Evolutionary conservation across 2,113 vertebrate species (phyloP).

Genomic region (Pelodiscus sinensis): DNA sequence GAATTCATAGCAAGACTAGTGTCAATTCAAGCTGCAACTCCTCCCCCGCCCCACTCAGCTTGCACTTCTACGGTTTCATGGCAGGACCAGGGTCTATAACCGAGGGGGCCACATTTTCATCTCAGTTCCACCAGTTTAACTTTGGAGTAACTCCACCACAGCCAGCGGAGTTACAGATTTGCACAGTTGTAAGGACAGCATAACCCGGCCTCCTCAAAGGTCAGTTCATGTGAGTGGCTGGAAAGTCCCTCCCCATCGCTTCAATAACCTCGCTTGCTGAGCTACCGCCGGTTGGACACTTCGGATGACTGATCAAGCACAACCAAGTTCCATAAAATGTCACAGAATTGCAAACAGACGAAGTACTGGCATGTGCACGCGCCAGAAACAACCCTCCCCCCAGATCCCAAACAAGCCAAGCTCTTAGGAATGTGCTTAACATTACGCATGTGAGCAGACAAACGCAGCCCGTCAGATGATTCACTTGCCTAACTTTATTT

Average conservation of each 20-base stretch:
- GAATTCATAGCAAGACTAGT: neutral
- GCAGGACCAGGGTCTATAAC: neutral
- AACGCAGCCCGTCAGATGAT: fast-evolving
- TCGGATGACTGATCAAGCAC: fast-evolving
- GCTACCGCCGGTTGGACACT: neutral
- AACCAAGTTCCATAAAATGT: fast-evolving
- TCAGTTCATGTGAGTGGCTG: slow-evolving; percentile 35
- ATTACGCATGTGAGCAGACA: neutral
- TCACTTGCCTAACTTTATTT: neutral
- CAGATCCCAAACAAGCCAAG: neutral
- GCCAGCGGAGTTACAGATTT: neutral
- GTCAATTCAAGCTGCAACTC: too few relatives aligned
- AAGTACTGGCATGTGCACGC: fast-evolving
- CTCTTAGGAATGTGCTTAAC: fast-evolving
- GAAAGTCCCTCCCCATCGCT: neutral
- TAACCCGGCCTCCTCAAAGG: slow-evolving; percentile 37
- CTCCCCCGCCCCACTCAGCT: too few relatives aligned
- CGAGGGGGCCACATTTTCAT: neutral
- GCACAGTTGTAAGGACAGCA: slow-evolving; percentile 11
- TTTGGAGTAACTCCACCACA: neutral
- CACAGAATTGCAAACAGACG: neutral
- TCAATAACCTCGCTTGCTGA: neutral
- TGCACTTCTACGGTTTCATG: fast-evolving
- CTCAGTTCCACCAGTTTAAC: neutral
- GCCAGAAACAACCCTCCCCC: fast-evolving